Evolutionary conservation across 37 sponge, comb jelly and placozoan genomes (phyloP).

Genomic region (Chondrilla cf. caribensis): DNA sequence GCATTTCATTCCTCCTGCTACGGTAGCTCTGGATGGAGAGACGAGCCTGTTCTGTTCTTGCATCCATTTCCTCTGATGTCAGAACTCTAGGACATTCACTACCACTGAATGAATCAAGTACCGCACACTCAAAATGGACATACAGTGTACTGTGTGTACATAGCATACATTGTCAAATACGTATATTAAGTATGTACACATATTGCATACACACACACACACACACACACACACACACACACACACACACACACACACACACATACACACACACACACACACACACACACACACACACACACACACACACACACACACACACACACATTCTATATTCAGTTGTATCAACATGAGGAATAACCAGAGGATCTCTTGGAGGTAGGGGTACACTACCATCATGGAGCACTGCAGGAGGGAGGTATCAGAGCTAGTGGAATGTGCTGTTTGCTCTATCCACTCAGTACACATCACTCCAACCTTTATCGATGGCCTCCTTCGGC

Average conservation of each 20-base stretch:
- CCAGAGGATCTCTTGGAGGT: not conserved
- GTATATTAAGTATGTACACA: not conserved
- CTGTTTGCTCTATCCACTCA: too few species aligned
- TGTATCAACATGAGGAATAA: not conserved
- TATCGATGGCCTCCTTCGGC: constrained; percentile 8
- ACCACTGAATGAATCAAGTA: not conserved
- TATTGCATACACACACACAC: too few species aligned
- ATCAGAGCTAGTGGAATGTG: too few species aligned
- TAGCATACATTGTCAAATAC: not conserved
- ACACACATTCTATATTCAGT: constrained; percentile 14
- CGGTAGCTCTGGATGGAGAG: constrained; percentile 11
- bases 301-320: not conserved
- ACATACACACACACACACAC: not conserved
- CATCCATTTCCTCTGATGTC: not conserved
- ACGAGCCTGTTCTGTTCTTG: not conserved
- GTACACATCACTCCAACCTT: too few species aligned
- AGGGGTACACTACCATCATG: not conserved
- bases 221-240: too few species aligned
- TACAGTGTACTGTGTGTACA: not conserved
- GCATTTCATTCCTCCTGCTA: not conserved
- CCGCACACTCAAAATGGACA: not conserved
- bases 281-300: constrained; percentile 10
- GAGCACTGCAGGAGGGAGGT: constrained; percentile 10
- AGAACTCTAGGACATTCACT: not conserved
- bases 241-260: not conserved